Base-by-base conservation (phyloP, 2,888 invertebrate genomes). In the Drosophila borborema region DNA sequence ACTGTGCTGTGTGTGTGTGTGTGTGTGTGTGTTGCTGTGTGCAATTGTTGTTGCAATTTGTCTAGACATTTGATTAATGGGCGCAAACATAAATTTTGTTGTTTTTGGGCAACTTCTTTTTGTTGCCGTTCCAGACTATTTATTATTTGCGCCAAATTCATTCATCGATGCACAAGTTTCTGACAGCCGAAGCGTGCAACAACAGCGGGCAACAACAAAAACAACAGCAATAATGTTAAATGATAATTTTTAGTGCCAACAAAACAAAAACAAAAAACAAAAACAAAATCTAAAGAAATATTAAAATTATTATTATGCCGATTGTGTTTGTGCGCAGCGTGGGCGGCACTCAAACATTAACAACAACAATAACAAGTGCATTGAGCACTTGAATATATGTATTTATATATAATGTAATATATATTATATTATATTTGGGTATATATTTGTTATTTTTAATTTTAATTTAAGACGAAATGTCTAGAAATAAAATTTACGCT, bases 61-160 rank as follows among this genome's bases (percentile, higher is more conserved):
- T 86, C 89, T 84, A 86, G 81, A 89, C 89, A 55, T 48, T 80
- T 82, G 80, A 83, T 88, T 86, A 77, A 83, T 86, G 68, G 41
- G 64, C 70, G 65, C 68, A 61, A 67, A 73, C 49, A 58, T 1
- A 20, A 20, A 53, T 43, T 40, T 60, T 60, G 38, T 5, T 70
- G 51, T 6, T 61, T 62, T 20, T 46, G 20, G 45, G 23, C 23
- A 6, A 31, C 1, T 28, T 49, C n/a, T 31, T 49, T 6, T 18
- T 51, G 28, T n/a, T 49, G 31, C 31, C 58, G 56, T 68, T 80
- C 68, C 82, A 81, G 77, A 23, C 46, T 40, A 55, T 66, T 78
- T 69, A 45, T 73, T 80, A 55, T 65, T 66, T 56, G 53, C 46
- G 53, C 62, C 53, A 62, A 71, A 70, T 72, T 82, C 80, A 82